Base-by-base conservation (phyloP, 2,797 vertebrate genomes). In the Distichodus sexfasciatus region DNA sequence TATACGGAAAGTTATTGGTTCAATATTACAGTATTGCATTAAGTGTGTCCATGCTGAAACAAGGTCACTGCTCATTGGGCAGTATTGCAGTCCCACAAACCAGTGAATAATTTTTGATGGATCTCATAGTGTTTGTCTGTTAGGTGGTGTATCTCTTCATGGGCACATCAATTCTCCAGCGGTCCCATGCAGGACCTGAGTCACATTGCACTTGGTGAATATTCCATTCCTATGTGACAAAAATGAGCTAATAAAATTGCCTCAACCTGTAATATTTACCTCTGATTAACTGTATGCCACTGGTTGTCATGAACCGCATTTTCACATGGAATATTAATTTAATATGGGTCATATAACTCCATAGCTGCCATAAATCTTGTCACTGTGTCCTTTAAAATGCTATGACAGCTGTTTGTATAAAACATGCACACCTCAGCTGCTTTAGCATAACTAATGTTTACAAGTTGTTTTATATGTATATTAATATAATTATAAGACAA, bases 241-340 rank as follows among this genome's bases (percentile, higher is more conserved):
- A 33, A 62, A 44, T 9, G 41, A 63, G 44, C 17, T 43, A 76
- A 69, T 76, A 78, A 81, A 38, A 29, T 21, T 5, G 7, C 12
- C 14, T 24, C n/a, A 6, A 35, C n/a, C 57, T 28, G 21, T 15
- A 47, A 28, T 23, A 23, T 46, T 51, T 40, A 21, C 41, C 44
- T 26, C 12, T 63, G 43, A 60, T 60, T 47, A 54, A 67, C 43
- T 19, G 17, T 12, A 19, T 47, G 47, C 28, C 26, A 2, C 2
- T 43, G 14, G 3, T 53, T 47, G 41, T 47, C 17, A 12, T 59
- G 23, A n/a, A 11, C 40, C 26, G 23, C 31, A 26, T 29, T 21
- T 44, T 60, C 14, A 43, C 38, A 44, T 60, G 51, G 29, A 28
- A 23, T 36, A 33, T 21, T 31, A 33, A 46, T 62, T 62, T 19